These are phyloP conservation scores for Lithobates sylvaticus DNA, from an alignment of 2,797 vertebrate species.

Conservation along the genomic window DNA sequence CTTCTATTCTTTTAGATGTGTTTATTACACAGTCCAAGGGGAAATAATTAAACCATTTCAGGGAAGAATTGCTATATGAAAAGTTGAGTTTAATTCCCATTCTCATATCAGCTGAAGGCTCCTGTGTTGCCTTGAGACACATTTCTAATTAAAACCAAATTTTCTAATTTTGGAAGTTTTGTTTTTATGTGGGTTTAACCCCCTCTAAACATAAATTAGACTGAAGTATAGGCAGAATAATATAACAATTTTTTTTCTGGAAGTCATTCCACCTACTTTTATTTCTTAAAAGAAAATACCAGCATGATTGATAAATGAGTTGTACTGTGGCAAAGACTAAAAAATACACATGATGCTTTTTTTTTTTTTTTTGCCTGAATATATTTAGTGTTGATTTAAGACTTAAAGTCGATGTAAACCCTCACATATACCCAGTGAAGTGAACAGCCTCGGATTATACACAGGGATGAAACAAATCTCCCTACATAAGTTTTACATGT, in stretches of 20 bases:
- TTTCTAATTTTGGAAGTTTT: conserved; percentile 1
- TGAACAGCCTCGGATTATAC: too few species aligned
- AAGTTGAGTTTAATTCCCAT: conserved; percentile 27
- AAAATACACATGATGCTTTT: too few species aligned
- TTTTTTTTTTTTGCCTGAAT: too few species aligned
- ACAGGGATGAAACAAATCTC: too few species aligned
- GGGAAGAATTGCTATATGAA: not conserved
- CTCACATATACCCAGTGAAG: too few species aligned
- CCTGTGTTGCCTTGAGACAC: conserved; percentile 34
- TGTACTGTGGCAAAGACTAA: too few species aligned
- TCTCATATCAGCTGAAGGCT: conserved; percentile 35
- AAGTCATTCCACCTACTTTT: too few species aligned
- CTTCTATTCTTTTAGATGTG: not conserved
- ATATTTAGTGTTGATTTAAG: too few species aligned
- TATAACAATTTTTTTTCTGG: not conserved
- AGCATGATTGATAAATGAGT: too few species aligned
- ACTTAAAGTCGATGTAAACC: too few species aligned
- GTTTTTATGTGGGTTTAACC: conserved; percentile 1
- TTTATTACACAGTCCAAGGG: not conserved
- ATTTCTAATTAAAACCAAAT: not conserved
- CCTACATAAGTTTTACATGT: too few species aligned
- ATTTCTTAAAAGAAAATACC: too few species aligned
- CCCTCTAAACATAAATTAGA: conserved; percentile 17
- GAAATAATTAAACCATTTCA: conserved; percentile 35
- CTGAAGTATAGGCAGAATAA: not conserved